Base-by-base conservation (phyloP, 1,140 invertebrate genomes). In the Vanessa tameamea region DNA sequence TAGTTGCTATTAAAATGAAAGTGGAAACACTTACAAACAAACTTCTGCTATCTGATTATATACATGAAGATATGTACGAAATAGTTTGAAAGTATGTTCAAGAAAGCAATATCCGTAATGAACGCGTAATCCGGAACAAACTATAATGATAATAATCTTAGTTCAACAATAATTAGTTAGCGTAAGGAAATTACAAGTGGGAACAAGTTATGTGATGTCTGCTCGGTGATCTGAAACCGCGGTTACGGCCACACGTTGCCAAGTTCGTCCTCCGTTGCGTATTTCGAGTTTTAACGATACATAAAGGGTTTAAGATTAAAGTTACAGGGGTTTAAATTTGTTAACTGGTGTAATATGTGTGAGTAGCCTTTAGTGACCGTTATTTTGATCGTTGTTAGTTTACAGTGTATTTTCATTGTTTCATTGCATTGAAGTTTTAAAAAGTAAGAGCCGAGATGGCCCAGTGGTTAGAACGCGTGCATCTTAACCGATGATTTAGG, bases 101-200 rank as follows among this genome's bases (percentile, higher is more conserved):
- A 31, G 37, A 43, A 43, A 43, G 37, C 37, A 43, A 43, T 43
- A 43, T 43, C 37, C 9, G 37, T 9, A 43, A 26, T 59, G 15
- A 26, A 26, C 65, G 11, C 51, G 50, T 68, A 15, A 43, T 55
- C 5, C 47, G 23, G 43, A 61, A 61, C 64, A 73, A 67, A 73
- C 20, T 55, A 51, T 65, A 53, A 57, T 64, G 53, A 61, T 50
- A 55, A 69, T 69, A 64, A 69, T 23, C 20, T 23, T 69, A 74
- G 59, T 69, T 69, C 48, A 64, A 64, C 66, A 64, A 74, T 74
- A 68, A 74, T 74, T 74, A 74, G 72, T 74, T 53, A 74, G 55
- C 64, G 48, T 74, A 74, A 74, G 65, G 72, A 74, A 65, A 69
- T 67, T 43, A 43, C 37, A 11, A 43, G 37, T 50, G 37, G 55